Conservation (phyloP, 2,888 invertebrate species). For the Cetonia aurata region DNA sequence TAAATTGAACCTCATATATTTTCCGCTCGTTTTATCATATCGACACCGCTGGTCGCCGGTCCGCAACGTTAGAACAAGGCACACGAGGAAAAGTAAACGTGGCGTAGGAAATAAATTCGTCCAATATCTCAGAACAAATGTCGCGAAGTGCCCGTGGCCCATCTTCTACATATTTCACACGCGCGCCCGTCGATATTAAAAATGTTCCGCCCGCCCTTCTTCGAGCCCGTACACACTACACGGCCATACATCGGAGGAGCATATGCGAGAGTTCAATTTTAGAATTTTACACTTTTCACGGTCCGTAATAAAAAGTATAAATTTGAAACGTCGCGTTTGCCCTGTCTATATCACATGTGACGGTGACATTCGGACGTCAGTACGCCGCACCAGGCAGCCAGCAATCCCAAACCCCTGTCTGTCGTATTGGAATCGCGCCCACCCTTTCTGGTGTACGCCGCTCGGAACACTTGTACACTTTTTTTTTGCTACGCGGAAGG, state of each 20-base stretch:
- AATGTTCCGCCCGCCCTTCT: conserved; percentile 51
- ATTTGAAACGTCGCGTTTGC: conserved; percentile 56
- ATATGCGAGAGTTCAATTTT: conserved; percentile 50
- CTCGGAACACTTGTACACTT: conserved; percentile 10
- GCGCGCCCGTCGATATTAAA: conserved; percentile 56
- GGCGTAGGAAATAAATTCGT: conserved; percentile 46
- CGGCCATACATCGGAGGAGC: conserved; percentile 4
- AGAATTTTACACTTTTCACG: conserved; percentile 61
- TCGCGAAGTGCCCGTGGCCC: conserved; percentile 49
- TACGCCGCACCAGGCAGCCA: conserved; percentile 44
- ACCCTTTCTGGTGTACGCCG: neutral
- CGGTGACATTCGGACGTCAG: conserved; percentile 56
- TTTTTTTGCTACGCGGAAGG: conserved; percentile 56
- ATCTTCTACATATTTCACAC: conserved; percentile 54
- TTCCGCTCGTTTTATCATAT: conserved; percentile 19
- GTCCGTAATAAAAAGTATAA: conserved; percentile 59
- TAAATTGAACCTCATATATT: conserved; percentile 33
- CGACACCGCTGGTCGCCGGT: conserved; percentile 13
- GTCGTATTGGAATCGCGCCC: too few species aligned
- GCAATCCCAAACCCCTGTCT: neutral
- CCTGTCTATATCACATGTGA: conserved; percentile 55
- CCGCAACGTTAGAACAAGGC: conserved; percentile 14
- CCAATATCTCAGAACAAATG: conserved; percentile 54
- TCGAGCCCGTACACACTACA: neutral
- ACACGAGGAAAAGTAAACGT: conserved; percentile 9